A percentile compares a stretch with the other conserved stretches of the same genome.
Evolutionary conservation across 2,113 vertebrate species (phyloP).

Genomic region (Xiphias gladius): DNA sequence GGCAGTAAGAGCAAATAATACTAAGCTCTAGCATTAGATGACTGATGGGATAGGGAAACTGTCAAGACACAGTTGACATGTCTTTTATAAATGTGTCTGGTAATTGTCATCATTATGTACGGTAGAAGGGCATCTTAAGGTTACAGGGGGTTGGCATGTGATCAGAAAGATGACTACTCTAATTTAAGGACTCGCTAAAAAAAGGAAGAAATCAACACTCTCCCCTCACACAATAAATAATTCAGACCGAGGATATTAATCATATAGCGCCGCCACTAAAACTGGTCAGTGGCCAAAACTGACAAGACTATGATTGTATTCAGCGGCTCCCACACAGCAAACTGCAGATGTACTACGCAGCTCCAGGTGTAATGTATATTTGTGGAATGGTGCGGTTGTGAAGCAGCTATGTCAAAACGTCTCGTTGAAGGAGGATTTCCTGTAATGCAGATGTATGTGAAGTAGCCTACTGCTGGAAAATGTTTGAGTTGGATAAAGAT

Average conservation of each 20-base stretch:
- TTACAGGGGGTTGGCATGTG: neutral
- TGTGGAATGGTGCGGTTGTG: neutral
- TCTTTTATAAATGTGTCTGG: neutral
- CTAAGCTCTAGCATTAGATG: neutral
- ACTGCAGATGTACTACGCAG: neutral
- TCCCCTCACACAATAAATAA: neutral
- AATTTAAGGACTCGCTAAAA: neutral
- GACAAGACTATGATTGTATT: neutral
- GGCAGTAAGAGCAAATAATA: neutral
- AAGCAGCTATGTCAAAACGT: too few species aligned
- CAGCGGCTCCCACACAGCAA: neutral
- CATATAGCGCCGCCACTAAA: neutral
- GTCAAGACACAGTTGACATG: neutral
- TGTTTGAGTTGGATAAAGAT: neutral
- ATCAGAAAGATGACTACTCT: neutral
- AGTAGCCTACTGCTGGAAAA: neutral
- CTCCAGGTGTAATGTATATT: neutral
- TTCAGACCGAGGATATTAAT: neutral
- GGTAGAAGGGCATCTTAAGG: neutral
- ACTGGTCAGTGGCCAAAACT: neutral
- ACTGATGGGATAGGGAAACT: neutral
- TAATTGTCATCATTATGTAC: neutral
- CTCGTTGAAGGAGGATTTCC: neutral
- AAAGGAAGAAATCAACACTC: neutral
- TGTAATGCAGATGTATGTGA: too few species aligned